Conservation (phyloP, 2,797 vertebrate genomes). For the Anas flavirostris region DNA sequence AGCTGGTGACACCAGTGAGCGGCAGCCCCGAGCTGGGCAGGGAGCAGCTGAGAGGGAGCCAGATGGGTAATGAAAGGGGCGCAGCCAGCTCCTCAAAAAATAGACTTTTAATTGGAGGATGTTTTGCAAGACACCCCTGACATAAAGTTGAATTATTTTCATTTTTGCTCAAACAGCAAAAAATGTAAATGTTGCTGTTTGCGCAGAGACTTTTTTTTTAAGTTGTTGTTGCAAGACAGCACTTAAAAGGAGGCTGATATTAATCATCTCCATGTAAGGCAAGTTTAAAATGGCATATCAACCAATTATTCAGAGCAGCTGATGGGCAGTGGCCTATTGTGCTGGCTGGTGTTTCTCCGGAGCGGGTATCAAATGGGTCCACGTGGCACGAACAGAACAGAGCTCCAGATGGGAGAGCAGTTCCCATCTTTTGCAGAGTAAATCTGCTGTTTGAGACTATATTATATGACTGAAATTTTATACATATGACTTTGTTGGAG, state of each 20-base stretch:
- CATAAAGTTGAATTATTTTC: slow-evolving; percentile 74
- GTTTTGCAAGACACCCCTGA: slow-evolving; percentile 57
- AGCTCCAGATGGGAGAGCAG: slow-evolving; percentile 75
- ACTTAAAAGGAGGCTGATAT: slow-evolving; percentile 33
- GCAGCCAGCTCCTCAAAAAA: slow-evolving; percentile 50
- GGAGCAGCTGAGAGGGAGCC: slow-evolving; percentile 72
- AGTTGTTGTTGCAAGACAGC: slow-evolving; percentile 40
- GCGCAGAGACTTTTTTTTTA: not conserved
- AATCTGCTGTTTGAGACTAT: slow-evolving; percentile 74
- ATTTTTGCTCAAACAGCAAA: slow-evolving; percentile 67
- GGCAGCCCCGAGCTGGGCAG: slow-evolving; percentile 64
- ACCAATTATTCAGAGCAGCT: slow-evolving; percentile 44
- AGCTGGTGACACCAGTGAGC: not conserved
- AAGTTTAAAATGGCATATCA: slow-evolving; percentile 48
- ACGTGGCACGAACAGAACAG: slow-evolving; percentile 55
- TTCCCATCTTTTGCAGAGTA: slow-evolving; percentile 71
- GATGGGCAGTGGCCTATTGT: slow-evolving; percentile 43
- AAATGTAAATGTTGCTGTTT: slow-evolving; percentile 67
- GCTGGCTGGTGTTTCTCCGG: slow-evolving; percentile 28
- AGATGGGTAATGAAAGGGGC: slow-evolving; percentile 73
- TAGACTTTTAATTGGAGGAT: slow-evolving; percentile 54
- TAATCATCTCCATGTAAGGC: slow-evolving; percentile 44
- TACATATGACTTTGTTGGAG: slow-evolving; percentile 83
- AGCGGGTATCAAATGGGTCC: slow-evolving; percentile 54
- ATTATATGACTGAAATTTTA: slow-evolving; percentile 78